Base-by-base conservation (phyloP, 2,113 vertebrate genomes). In the Casuarius casuarius region DNA sequence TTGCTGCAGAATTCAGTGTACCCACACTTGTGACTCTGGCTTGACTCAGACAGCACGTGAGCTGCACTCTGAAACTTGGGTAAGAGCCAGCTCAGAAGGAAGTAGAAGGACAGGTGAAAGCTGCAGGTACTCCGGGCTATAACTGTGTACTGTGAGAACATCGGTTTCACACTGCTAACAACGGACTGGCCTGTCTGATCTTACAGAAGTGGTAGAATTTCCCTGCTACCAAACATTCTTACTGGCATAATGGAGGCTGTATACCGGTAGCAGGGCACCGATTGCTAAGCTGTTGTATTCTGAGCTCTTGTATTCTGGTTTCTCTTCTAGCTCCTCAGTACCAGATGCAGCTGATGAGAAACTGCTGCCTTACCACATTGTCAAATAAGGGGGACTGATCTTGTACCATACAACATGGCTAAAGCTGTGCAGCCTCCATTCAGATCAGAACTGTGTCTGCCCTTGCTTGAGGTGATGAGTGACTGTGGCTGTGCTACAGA, bases 1-100 rank as follows among this genome's bases (percentile, higher is more conserved):
- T 33, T 54, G 63, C 38, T 62, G 51, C 63, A 62, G 77, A 15
- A 68, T 10, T 40, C 46, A 33, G 14, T 2, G 12, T 7, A 33
- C 29, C 22, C 1, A 0, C 10, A 26, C 58, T 68, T 38, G 63
- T 1, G 7, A 40, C 48, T 54, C 33, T 1, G 1, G 33, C 21
- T 0, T 22, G 5, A 75, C 5, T 7, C 22, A 2, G 1, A 56
- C 46, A 22, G 52, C 19, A 18, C 62, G 61, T 0, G 7, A 82
- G 66, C 59, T 59, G 23, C 1, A 7, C 25, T 52, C 31, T 51
- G 63, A 51, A 1, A 3, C 48, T 63, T 40, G 33, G 26, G 18
- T 54, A 46, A 54, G 42, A 40, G 40, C 18, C 67, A 62, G 65
- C 56, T 71, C 56, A 56, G 18, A 26, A 40, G 56, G 40, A 80